Evolutionary conservation across 2,888 invertebrate species (phyloP).

Genomic region (Andrena haemorrhoa): DNA sequence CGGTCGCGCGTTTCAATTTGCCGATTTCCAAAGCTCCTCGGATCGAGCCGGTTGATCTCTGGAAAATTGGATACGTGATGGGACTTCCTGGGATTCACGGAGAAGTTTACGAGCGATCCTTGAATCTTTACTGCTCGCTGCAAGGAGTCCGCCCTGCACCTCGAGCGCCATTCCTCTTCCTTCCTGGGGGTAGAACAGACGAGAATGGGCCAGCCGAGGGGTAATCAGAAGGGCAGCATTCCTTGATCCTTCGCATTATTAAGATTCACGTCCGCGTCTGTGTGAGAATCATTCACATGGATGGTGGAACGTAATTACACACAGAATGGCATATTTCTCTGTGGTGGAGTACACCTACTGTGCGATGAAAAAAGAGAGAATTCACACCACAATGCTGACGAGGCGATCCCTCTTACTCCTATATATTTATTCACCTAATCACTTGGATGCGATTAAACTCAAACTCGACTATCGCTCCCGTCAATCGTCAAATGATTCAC

Average conservation of each 20-base stretch:
- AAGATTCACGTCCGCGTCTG: background rate
- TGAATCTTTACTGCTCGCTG: constrained; percentile 67
- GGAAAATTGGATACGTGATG: constrained; percentile 84
- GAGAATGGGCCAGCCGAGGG: background rate
- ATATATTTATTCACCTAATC: background rate
- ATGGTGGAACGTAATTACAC: background rate
- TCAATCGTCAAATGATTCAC: too few relatives aligned
- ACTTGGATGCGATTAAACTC: background rate
- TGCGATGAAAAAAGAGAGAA: background rate
- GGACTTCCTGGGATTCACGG: constrained; percentile 78
- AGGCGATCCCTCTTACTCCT: background rate
- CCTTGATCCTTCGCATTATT: background rate
- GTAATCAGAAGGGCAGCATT: constrained; percentile 26
- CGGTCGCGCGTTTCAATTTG: constrained; percentile 71
- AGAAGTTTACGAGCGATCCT: constrained; percentile 77
- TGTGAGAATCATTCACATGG: background rate
- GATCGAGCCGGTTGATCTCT: constrained; percentile 81
- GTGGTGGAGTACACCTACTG: background rate
- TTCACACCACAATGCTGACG: background rate
- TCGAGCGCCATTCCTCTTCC: constrained; percentile 43
- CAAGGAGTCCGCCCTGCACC: constrained; percentile 42
- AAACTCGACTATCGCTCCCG: too few relatives aligned
- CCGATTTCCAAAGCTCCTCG: constrained; percentile 79
- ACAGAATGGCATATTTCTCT: background rate
- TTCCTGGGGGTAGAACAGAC: background rate